Percentiles rank a stretch among this genome's conserved stretches.
Conservation (phyloP, 1,140 invertebrate genomes). For the Drosophila neocordata region DNA sequence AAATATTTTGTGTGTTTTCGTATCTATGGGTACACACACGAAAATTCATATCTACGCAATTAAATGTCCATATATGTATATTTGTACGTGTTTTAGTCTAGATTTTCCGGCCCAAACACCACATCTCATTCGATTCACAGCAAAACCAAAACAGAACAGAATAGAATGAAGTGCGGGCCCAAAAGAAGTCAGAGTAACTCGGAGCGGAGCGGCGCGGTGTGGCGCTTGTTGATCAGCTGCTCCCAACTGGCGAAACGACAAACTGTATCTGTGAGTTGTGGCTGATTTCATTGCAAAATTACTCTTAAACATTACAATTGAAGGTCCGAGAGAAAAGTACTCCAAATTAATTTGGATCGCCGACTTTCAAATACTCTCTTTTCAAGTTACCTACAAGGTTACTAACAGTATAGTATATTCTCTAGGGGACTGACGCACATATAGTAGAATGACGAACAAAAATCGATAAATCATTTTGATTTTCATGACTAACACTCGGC, state of each 20-base stretch:
- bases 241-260: slow-evolving; percentile 1
- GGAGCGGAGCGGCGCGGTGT: not conserved
- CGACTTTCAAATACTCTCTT: not conserved
- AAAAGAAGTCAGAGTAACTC: slow-evolving; percentile 20
- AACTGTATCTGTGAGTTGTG: not conserved
- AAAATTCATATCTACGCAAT: slow-evolving; percentile 1
- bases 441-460: no score
- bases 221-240: slow-evolving; percentile 23
- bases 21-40: not conserved
- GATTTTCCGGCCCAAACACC: slow-evolving; percentile 20
- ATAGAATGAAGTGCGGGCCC: slow-evolving; percentile 27
- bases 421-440: no score
- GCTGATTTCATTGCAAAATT: slow-evolving; percentile 20
- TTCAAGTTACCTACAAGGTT: not conserved
- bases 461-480: no score
- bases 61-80: not conserved
- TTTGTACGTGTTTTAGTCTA: slow-evolving; percentile 6
- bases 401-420: not conserved
- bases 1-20: not conserved
- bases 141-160: slow-evolving; percentile 39
- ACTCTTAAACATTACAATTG: slow-evolving; percentile 14
- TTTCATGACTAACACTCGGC: no score
- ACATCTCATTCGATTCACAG: slow-evolving; percentile 22
- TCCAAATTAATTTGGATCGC: not conserved
- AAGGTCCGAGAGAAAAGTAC: slow-evolving; percentile 12